These are phyloP conservation scores for Pteronura brasiliensis DNA, from an alignment of 2,113 vertebrate genomes.

Conservation along the genomic window DNA sequence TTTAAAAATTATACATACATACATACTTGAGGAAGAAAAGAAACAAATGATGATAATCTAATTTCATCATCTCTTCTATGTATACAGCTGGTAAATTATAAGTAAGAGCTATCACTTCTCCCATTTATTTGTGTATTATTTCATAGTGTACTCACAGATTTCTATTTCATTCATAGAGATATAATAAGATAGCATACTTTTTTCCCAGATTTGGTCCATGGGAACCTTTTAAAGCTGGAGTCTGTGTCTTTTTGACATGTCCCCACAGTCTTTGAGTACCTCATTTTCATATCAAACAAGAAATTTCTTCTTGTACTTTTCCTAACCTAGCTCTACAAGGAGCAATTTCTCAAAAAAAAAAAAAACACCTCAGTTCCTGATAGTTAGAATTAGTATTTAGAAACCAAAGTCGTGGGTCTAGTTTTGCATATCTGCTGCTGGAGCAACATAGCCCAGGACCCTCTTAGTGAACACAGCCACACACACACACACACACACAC, in stretches of 20 bases:
- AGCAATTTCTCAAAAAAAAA: neutral
- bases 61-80: neutral
- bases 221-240: neutral
- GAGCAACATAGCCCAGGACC: fast-evolving
- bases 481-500: neutral
- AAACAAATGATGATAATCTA: neutral
- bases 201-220: neutral
- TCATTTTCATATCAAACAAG: neutral
- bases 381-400: neutral
- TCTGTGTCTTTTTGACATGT: neutral
- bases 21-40: neutral
- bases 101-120: neutral
- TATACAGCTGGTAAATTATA: neutral
- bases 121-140: neutral
- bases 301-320: neutral
- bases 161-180: neutral
- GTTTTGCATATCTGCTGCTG: neutral
- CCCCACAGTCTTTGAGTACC: neutral
- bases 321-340: neutral
- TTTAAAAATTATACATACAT: neutral
- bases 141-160: neutral
- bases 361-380: neutral
- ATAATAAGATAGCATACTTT: neutral
- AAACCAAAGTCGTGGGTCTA: neutral
- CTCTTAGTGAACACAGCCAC: neutral